These are phyloP conservation scores for Osmerus mordax DNA, from an alignment of 2,113 vertebrate species.

Conservation along the genomic window DNA sequence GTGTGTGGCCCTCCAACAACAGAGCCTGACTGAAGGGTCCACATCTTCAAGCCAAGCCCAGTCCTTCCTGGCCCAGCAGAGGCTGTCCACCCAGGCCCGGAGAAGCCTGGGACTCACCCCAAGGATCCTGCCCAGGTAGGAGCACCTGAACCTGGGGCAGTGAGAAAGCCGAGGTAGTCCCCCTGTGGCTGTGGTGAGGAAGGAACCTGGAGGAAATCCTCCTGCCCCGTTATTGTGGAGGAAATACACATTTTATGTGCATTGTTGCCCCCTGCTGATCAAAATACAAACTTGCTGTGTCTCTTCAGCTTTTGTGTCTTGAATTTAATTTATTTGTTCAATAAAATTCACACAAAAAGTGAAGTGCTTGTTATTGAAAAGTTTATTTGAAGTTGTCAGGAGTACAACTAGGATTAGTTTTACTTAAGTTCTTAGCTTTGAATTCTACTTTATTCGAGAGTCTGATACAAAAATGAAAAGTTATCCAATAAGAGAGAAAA, in stretches of 20 bases:
- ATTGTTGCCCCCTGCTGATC: slow-evolving; percentile 44
- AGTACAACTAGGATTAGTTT: too few relatives aligned
- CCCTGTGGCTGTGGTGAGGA: neutral
- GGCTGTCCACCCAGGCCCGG: slow-evolving; percentile 68
- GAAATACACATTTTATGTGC: neutral
- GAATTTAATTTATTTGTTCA: neutral
- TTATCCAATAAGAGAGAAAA: too few relatives aligned
- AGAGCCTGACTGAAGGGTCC: slow-evolving; percentile 50
- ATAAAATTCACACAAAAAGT: neutral
- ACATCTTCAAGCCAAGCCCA: slow-evolving; percentile 59
- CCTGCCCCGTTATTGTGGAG: neutral
- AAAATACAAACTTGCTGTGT: slow-evolving; percentile 8
- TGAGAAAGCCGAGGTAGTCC: neutral
- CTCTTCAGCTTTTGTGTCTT: neutral
- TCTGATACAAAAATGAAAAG: too few relatives aligned
- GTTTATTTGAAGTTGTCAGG: neutral
- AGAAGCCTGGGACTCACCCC: slow-evolving; percentile 16
- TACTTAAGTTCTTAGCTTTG: too few relatives aligned
- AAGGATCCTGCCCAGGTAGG: slow-evolving; percentile 46
- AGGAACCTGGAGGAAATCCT: neutral
- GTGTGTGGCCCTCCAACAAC: slow-evolving; percentile 74
- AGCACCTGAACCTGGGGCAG: neutral
- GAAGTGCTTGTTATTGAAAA: neutral
- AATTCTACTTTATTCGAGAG: too few relatives aligned
- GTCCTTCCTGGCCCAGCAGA: slow-evolving; percentile 82